These are phyloP conservation scores for Danio choprae DNA, from an alignment of 2,797 vertebrate species.

Conservation along the genomic window DNA sequence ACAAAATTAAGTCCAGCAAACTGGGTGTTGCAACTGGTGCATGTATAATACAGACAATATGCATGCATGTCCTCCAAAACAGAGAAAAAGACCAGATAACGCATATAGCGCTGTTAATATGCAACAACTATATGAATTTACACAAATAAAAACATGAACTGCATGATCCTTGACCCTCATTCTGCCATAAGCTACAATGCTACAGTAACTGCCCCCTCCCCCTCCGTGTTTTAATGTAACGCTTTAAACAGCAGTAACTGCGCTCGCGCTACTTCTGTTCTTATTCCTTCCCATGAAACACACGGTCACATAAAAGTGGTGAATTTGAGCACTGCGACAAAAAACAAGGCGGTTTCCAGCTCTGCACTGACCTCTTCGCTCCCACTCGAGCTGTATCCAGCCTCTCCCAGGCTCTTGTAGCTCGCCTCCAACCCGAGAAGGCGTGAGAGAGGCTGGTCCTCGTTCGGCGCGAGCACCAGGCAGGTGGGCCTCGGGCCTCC, in stretches of 20 bases:
- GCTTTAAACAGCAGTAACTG: slow-evolving; percentile 19
- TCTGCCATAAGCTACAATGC: slow-evolving; percentile 48
- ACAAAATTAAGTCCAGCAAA: slow-evolving; percentile 12
- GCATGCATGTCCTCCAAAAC: not conserved
- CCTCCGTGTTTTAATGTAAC: slow-evolving; percentile 54
- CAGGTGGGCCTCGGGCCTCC: slow-evolving; percentile 84
- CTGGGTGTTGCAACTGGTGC: slow-evolving; percentile 32
- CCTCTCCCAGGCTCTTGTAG: slow-evolving; percentile 85
- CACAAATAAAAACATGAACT: not conserved
- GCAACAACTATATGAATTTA: not conserved
- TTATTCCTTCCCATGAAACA: slow-evolving; percentile 3
- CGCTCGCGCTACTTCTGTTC: slow-evolving; percentile 35
- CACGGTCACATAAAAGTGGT: not conserved
- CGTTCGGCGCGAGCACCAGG: slow-evolving; percentile 81
- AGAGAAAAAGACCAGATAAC: not conserved
- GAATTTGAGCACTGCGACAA: not conserved
- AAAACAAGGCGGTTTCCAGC: not conserved
- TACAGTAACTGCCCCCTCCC: slow-evolving; percentile 56
- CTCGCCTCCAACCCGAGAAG: slow-evolving; percentile 86
- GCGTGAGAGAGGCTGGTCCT: slow-evolving; percentile 89
- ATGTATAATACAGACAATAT: slow-evolving; percentile 1
- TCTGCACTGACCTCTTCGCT: slow-evolving; percentile 82
- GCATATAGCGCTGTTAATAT: not conserved
- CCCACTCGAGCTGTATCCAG: slow-evolving; percentile 86
- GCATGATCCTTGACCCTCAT: slow-evolving; percentile 34